Percentiles rank a stretch among this genome's conserved stretches.
These are phyloP conservation scores for Euthynnus affinis DNA, from an alignment of 2,797 vertebrate species.

Conservation along the genomic window DNA sequence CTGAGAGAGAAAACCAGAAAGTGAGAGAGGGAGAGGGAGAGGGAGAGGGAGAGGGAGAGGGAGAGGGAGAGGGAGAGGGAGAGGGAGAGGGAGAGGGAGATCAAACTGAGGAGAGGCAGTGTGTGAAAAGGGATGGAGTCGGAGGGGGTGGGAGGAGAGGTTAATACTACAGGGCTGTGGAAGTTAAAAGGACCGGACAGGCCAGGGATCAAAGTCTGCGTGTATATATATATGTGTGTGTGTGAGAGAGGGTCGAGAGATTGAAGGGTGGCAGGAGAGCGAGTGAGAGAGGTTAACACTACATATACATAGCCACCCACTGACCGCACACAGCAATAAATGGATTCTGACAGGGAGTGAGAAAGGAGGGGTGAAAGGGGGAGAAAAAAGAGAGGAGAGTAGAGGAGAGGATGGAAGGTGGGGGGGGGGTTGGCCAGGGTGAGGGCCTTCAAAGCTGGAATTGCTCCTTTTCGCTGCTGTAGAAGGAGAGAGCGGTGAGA, in stretches of 20 bases:
- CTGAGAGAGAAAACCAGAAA: slow-evolving; percentile 36
- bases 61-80: slow-evolving; percentile 52
- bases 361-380: slow-evolving; percentile 35
- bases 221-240: slow-evolving; percentile 13
- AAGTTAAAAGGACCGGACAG: slow-evolving; percentile 82
- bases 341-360: slow-evolving; percentile 75
- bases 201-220: slow-evolving; percentile 77
- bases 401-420: slow-evolving; percentile 33
- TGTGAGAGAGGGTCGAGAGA: slow-evolving; percentile 44
- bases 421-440: slow-evolving; percentile 15
- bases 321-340: slow-evolving; percentile 77
- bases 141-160: slow-evolving; percentile 64
- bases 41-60: slow-evolving; percentile 62
- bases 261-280: slow-evolving; percentile 61
- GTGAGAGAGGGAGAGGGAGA: slow-evolving; percentile 18
- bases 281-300: slow-evolving; percentile 77
- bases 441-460: slow-evolving; percentile 63
- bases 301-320: slow-evolving; percentile 78
- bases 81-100: slow-evolving; percentile 61
- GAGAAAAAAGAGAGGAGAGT: slow-evolving; percentile 13
- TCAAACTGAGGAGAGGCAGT: slow-evolving; percentile 70
- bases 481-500: neutral
- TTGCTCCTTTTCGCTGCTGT: slow-evolving; percentile 56
- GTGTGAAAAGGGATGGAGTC: slow-evolving; percentile 61
- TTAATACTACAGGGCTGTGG: slow-evolving; percentile 74